A percentile compares a stretch with the other conserved stretches of the same genome.
phyloP scores from a whole-genome alignment of 2,888 invertebrate species.

The Heliconius erato region DNA sequence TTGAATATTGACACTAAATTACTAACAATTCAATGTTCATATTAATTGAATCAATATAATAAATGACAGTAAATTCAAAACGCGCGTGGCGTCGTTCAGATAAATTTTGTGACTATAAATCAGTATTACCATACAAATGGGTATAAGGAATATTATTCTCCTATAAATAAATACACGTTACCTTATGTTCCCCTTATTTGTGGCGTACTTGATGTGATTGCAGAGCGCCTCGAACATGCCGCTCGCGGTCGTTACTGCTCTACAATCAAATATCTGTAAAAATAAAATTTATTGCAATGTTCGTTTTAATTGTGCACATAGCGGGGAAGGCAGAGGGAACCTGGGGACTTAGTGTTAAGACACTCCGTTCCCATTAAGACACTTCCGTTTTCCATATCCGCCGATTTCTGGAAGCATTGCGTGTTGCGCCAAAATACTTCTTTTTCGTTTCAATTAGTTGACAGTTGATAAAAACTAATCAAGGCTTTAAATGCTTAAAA shows the following conservation, averaged over 20 bases:
- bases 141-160: background rate
- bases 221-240: conserved; percentile 99
- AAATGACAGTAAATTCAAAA: conserved; percentile 3
- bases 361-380: too few relatives aligned
- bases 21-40: background rate
- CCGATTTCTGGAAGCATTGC: too few relatives aligned
- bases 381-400: too few relatives aligned
- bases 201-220: conserved; percentile 98
- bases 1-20: background rate
- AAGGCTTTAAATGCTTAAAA: background rate
- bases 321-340: too few relatives aligned
- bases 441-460: background rate
- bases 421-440: background rate
- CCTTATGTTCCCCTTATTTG: conserved; percentile 98
- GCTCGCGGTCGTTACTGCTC: conserved; percentile 96
- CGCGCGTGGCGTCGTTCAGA: conserved; percentile 19
- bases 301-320: background rate
- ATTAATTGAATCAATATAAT: background rate
- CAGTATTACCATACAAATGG: conserved; percentile 38
- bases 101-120: conserved; percentile 45
- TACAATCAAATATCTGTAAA: conserved; percentile 95
- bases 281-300: conserved; percentile 7
- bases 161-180: conserved; percentile 65
- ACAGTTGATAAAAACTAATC: background rate
- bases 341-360: too few relatives aligned